Evolutionary conservation across 2,888 invertebrate genomes (phyloP).

Genomic region (Lasioglossum villosulum): DNA sequence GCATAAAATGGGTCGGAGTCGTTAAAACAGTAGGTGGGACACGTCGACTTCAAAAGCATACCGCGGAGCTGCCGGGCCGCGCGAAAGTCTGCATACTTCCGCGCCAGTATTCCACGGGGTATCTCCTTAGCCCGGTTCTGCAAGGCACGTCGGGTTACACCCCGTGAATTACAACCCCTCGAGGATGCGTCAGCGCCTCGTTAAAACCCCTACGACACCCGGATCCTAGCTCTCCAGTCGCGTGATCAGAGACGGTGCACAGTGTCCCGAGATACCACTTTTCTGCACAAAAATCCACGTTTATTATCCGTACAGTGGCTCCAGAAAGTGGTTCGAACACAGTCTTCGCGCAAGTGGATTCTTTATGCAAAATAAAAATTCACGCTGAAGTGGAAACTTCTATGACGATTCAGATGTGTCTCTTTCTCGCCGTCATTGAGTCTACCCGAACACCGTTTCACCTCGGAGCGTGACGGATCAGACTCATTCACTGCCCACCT

Average conservation of each 20-base stretch:
- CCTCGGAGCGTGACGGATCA: too few relatives aligned
- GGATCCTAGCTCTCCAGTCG: slow-evolving; percentile 16
- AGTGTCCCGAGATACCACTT: not conserved
- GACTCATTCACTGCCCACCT: too few relatives aligned
- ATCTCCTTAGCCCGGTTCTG: slow-evolving; percentile 19
- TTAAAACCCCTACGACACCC: slow-evolving; percentile 47
- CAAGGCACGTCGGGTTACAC: slow-evolving; percentile 43
- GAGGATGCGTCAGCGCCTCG: slow-evolving; percentile 63
- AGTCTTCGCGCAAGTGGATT: too few relatives aligned
- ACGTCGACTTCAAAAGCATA: slow-evolving; percentile 69
- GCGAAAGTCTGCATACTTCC: slow-evolving; percentile 65
- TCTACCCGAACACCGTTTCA: too few relatives aligned
- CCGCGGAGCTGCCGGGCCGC: slow-evolving; percentile 28
- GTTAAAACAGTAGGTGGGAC: slow-evolving; percentile 47
- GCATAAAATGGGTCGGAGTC: slow-evolving; percentile 47
- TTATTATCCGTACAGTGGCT: not conserved
- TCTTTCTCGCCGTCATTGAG: too few relatives aligned
- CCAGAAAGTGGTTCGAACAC: not conserved
- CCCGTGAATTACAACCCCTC: slow-evolving; percentile 61
- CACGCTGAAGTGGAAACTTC: too few relatives aligned
- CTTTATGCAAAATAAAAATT: too few relatives aligned
- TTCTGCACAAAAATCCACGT: not conserved
- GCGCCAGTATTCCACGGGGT: slow-evolving; percentile 40
- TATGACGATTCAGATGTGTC: too few relatives aligned
- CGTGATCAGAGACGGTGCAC: slow-evolving; percentile 5